Percentiles rank a stretch among this genome's conserved stretches.
Conservation (phyloP, 2,888 invertebrate genomes). For the Bimastos eiseni region DNA sequence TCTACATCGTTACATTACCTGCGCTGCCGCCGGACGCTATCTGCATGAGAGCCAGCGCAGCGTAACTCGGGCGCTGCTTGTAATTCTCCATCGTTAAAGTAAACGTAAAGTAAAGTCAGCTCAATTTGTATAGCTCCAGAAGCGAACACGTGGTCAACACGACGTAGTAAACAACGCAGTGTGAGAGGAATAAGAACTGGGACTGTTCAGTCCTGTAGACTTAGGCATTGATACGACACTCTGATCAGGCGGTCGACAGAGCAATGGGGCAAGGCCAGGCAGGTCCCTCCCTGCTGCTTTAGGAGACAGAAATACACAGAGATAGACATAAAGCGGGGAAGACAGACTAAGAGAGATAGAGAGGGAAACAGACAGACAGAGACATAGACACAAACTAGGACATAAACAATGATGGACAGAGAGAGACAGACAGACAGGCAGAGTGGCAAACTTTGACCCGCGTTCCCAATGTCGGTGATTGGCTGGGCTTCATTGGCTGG, state of each 20-base stretch:
- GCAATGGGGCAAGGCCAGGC: neutral
- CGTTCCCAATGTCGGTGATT: neutral
- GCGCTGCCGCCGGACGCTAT: slow-evolving; percentile 87
- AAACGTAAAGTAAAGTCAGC: neutral
- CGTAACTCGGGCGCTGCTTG: slow-evolving; percentile 38
- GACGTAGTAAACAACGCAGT: neutral
- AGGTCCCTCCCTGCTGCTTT: neutral
- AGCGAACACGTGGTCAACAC: no score
- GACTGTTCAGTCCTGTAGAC: neutral
- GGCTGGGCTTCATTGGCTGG: neutral
- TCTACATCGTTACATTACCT: slow-evolving; percentile 63
- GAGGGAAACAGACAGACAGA: neutral
- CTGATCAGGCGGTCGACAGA: neutral
- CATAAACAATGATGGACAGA: no score
- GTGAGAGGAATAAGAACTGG: neutral
- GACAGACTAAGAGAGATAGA: no score
- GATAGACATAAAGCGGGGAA: no score
- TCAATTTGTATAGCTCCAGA: neutral
- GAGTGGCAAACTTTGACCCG: neutral
- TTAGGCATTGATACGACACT: neutral
- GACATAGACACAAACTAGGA: no score
- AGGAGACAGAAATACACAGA: neutral
- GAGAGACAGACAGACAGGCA: neutral
- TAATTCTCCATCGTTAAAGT: neutral
- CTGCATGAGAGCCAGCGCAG: slow-evolving; percentile 73